A percentile compares a stretch with the other conserved stretches of the same genome.
These are phyloP conservation scores for Trachymyrmex septentrionalis DNA, from an alignment of 1,140 invertebrate genomes.

Conservation along the genomic window DNA sequence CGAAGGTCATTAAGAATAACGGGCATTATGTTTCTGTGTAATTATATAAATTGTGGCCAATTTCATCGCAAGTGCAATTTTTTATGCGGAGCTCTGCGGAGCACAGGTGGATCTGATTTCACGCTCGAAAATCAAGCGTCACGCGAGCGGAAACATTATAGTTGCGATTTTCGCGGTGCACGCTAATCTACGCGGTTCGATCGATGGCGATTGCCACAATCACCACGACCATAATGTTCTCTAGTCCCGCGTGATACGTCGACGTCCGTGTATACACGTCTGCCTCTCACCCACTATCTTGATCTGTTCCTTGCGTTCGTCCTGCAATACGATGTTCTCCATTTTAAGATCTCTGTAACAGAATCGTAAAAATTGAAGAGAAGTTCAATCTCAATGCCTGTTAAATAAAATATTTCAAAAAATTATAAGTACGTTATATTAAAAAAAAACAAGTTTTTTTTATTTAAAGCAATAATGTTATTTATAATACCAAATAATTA, in stretches of 20 bases:
- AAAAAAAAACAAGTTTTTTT: no score
- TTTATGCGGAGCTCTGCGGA: slow-evolving; percentile 24
- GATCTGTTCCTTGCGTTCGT: slow-evolving; percentile 88
- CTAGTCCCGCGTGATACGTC: slow-evolving; percentile 13
- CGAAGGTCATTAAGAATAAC: slow-evolving; percentile 41
- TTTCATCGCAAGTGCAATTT: slow-evolving; percentile 37
- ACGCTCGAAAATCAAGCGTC: slow-evolving; percentile 52
- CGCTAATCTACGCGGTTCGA: slow-evolving; percentile 50
- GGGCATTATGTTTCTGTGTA: slow-evolving; percentile 18
- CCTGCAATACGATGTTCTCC: slow-evolving; percentile 92
- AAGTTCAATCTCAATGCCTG: not conserved
- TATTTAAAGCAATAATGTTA: not conserved
- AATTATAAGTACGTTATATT: not conserved
- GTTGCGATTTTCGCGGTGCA: slow-evolving; percentile 52
- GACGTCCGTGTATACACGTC: not conserved
- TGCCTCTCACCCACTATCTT: slow-evolving; percentile 89
- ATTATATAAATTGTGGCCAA: slow-evolving; percentile 45
- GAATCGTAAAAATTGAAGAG: slow-evolving; percentile 18
- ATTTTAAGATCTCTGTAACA: slow-evolving; percentile 91
- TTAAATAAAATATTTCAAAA: slow-evolving; percentile 20
- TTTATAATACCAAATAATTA: no score
- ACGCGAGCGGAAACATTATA: slow-evolving; percentile 51
- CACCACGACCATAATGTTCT: slow-evolving; percentile 39
- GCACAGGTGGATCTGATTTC: slow-evolving; percentile 35
- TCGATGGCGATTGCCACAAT: slow-evolving; percentile 58